Evolutionary conservation across 64 coral and sea anemone genomes (phyloP).

Genomic region (Actinia tenebrosa): DNA sequence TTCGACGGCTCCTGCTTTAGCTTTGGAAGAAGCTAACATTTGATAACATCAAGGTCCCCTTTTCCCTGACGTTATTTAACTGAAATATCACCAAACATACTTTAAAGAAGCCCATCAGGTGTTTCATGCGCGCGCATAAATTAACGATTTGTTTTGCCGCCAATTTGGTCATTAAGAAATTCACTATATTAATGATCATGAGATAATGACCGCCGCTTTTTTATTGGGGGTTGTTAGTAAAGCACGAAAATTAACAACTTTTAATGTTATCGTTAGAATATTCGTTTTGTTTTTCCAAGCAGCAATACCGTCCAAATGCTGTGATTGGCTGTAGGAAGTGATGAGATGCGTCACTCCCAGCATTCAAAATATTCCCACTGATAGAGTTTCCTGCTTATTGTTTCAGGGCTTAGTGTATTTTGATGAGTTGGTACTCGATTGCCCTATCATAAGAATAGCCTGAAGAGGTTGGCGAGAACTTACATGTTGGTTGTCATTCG

Average conservation of each 20-base stretch:
- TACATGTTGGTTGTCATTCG: neutral
- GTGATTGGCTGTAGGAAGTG: neutral
- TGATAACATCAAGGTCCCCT: neutral
- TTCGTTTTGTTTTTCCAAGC: neutral
- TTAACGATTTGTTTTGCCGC: neutral
- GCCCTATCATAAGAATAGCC: neutral
- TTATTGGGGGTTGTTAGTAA: neutral
- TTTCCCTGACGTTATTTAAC: neutral
- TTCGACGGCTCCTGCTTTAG: neutral
- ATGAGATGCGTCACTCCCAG: neutral
- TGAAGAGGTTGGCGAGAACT: neutral
- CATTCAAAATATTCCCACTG: neutral
- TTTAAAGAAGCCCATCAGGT: neutral
- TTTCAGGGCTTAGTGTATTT: conserved; percentile 5
- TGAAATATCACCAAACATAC: neutral
- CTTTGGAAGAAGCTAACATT: neutral
- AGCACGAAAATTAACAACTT: neutral
- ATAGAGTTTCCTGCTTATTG: neutral
- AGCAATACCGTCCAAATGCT: neutral
- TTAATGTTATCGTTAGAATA: neutral
- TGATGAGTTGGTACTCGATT: neutral
- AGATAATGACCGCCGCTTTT: neutral
- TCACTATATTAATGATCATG: neutral
- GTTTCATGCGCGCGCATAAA: neutral
- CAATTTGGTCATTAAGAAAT: neutral